These are phyloP conservation scores for Stichopus chloronotus DNA, from an alignment of 35 echinoderm and acorn worm genomes.

Conservation along the genomic window DNA sequence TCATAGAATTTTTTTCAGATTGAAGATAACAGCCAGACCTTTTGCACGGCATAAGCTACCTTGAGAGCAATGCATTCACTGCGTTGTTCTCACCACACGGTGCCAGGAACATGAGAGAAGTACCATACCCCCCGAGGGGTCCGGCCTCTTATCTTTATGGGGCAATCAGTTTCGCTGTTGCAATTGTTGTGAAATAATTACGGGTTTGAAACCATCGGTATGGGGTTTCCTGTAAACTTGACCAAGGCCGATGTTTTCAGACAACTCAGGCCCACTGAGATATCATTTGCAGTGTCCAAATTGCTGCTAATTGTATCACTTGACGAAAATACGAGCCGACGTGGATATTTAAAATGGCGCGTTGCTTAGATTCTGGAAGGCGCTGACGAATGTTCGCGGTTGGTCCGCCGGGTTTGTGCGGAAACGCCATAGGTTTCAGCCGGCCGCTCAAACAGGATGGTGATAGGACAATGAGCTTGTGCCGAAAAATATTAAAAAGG, in stretches of 20 bases:
- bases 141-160: conserved; percentile 27
- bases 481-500: no score
- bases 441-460: no score
- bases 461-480: no score
- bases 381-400: background rate
- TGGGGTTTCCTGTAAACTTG: conserved; percentile 45
- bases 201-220: conserved; percentile 39
- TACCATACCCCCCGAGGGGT: conserved; percentile 12
- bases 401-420: background rate
- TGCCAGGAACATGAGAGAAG: background rate
- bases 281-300: background rate
- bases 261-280: background rate
- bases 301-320: conserved; percentile 20
- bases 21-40: background rate
- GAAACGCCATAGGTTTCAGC: background rate
- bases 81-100: conserved; percentile 31
- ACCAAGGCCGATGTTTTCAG: background rate
- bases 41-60: background rate
- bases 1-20: background rate
- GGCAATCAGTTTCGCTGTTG: conserved; percentile 43
- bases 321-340: conserved; percentile 17
- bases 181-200: conserved; percentile 50
- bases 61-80: background rate
- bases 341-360: background rate
- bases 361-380: background rate